These are phyloP conservation scores for Deladenus siricidicola DNA, from an alignment of 2,888 invertebrate genomes.

Conservation along the genomic window DNA sequence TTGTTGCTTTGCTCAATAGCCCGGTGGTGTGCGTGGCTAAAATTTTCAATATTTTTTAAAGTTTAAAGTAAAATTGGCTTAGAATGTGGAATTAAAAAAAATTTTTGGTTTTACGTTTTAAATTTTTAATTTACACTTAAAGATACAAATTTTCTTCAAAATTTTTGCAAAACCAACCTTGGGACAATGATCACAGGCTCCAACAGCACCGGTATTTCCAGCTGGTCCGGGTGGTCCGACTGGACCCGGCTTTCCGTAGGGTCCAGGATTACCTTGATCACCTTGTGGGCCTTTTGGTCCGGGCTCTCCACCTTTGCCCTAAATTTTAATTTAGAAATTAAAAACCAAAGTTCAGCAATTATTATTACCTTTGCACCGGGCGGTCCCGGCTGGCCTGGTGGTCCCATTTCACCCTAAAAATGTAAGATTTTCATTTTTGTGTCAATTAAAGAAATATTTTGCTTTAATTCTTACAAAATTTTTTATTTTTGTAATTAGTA, in stretches of 20 bases:
- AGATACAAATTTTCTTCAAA: neutral
- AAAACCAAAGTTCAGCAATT: neutral
- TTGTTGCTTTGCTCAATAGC: constrained; percentile 45
- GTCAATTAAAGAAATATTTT: constrained; percentile 15
- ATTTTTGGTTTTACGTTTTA: too few relatives aligned
- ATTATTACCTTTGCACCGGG: constrained; percentile 25
- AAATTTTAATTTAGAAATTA: constrained; percentile 7
- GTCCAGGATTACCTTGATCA: constrained; percentile 48
- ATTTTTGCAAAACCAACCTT: constrained; percentile 12
- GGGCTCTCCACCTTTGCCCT: constrained; percentile 36
- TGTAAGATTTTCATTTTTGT: constrained; percentile 15
- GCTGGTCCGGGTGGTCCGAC: constrained; percentile 35
- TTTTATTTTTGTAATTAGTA: neutral
- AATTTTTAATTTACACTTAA: neutral
- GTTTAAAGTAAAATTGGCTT: neutral
- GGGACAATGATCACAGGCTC: constrained; percentile 48
- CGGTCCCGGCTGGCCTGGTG: constrained; percentile 33
- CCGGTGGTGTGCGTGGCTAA: constrained; percentile 46
- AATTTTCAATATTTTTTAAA: neutral
- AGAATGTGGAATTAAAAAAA: neutral
- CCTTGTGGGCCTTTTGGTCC: constrained; percentile 46
- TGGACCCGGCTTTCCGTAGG: constrained; percentile 38
- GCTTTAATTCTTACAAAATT: neutral
- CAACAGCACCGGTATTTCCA: constrained; percentile 35
- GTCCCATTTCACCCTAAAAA: constrained; percentile 38